A percentile compares a stretch with the other conserved stretches of the same genome.
phyloP scores from a whole-genome alignment of 1,140 invertebrate genomes.

The Euwallacea similis region DNA sequence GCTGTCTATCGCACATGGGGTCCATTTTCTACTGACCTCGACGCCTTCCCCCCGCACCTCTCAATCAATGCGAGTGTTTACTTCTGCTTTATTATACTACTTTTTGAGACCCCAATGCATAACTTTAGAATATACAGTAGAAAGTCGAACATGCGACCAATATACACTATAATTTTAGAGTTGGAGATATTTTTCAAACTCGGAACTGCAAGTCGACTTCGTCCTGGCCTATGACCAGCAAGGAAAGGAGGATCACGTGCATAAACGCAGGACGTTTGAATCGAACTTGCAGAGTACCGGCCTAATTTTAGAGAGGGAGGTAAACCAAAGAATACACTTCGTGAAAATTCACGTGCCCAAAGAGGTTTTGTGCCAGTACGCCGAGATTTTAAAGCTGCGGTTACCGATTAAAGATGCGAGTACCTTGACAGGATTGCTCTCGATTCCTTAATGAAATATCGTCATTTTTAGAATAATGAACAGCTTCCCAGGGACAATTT shows the following conservation, averaged over 20 bases:
- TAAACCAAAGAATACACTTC: conserved; percentile 63
- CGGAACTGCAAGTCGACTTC: conserved; percentile 63
- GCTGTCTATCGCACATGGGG: no score
- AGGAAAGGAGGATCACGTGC: conserved; percentile 52
- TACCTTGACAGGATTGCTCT: background rate
- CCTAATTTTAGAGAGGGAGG: conserved; percentile 63
- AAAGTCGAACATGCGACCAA: background rate
- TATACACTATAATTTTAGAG: conserved; percentile 42
- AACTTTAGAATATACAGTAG: no score
- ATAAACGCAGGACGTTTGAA: conserved; percentile 62
- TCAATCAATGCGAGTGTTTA: no score
- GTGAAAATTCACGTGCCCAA: conserved; percentile 78
- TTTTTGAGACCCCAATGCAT: no score
- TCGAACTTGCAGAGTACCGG: conserved; percentile 63
- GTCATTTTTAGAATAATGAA: conserved; percentile 40
- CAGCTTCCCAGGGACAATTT: conserved; percentile 39
- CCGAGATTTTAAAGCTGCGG: conserved; percentile 84
- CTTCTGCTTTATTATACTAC: no score
- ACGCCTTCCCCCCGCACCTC: no score
- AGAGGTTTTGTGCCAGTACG: conserved; percentile 78
- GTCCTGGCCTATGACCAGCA: conserved; percentile 65
- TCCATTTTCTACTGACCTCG: no score
- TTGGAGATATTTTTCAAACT: conserved; percentile 51
- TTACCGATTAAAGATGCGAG: conserved; percentile 81
- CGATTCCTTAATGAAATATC: background rate